phyloP scores from a whole-genome alignment of 2,113 vertebrate genomes.

The Equus quagga region DNA sequence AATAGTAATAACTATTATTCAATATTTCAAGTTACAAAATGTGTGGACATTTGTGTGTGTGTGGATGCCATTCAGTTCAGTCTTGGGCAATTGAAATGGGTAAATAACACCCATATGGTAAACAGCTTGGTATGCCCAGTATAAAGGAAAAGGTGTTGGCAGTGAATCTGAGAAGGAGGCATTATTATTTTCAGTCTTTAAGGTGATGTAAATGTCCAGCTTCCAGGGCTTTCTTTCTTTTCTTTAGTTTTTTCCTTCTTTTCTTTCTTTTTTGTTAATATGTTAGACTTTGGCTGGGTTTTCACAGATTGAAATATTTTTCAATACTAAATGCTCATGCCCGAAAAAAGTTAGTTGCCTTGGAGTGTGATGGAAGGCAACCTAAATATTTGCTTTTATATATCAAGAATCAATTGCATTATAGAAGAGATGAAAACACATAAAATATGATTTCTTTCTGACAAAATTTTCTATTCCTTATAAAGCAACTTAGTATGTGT shows the following conservation, averaged over 20 bases:
- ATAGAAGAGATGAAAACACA: background rate
- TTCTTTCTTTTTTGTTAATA: background rate
- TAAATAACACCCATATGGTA: conserved; percentile 86
- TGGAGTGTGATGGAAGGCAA: background rate
- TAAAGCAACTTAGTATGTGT: background rate
- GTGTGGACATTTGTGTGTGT: conserved; percentile 84
- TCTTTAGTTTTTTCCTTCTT: background rate
- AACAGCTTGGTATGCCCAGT: conserved; percentile 82
- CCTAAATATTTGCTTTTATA: background rate
- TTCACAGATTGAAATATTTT: conserved; percentile 3
- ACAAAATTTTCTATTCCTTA: background rate
- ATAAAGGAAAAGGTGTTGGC: conserved; percentile 83
- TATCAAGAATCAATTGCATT: background rate
- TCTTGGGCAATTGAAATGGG: conserved; percentile 79
- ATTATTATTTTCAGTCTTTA: conserved; percentile 65
- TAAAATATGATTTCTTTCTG: conserved; percentile 7
- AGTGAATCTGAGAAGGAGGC: conserved; percentile 68
- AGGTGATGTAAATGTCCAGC: conserved; percentile 65
- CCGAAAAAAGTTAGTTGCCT: background rate
- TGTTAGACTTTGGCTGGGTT: background rate
- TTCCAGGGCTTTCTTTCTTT: conserved; percentile 31
- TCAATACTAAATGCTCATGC: background rate
- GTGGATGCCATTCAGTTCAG: conserved; percentile 76
- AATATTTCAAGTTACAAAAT: conserved; percentile 78
- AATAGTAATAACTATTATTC: conserved; percentile 70